These are phyloP conservation scores for Ceuthmochares aereus DNA, from an alignment of 2,113 vertebrate species.

Conservation along the genomic window DNA sequence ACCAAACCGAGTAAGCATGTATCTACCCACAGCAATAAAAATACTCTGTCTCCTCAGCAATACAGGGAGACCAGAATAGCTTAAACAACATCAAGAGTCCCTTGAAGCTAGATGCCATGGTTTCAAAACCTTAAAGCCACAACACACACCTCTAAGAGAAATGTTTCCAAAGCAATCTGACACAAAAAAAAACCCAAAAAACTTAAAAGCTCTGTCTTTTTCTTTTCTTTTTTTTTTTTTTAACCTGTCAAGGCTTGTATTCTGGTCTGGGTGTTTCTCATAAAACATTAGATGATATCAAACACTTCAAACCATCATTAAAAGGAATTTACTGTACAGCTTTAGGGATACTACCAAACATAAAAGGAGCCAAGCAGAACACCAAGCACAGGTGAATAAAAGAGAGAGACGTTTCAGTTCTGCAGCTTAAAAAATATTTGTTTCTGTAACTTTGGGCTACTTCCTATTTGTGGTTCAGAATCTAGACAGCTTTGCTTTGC, in stretches of 20 bases:
- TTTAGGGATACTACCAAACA: conserved; percentile 25
- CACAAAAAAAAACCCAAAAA: neutral
- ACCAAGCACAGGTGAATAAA: conserved; percentile 7
- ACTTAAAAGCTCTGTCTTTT: neutral
- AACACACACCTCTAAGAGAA: neutral
- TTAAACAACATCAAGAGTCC: neutral
- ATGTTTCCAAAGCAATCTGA: neutral
- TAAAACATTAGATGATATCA: conserved; percentile 13
- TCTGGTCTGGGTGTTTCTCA: neutral
- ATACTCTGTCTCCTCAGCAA: accelerated
- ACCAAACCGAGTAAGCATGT: neutral
- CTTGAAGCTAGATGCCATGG: neutral
- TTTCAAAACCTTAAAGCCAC: conserved; percentile 3
- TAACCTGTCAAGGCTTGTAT: neutral
- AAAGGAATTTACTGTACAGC: conserved; percentile 25
- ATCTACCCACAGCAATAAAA: neutral
- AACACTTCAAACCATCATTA: conserved; percentile 41
- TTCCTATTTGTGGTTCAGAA: neutral
- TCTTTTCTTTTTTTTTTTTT: neutral
- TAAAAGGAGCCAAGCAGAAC: neutral
- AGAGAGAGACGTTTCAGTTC: neutral
- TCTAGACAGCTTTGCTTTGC: conserved; percentile 9
- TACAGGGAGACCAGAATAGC: neutral
- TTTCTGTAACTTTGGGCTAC: conserved; percentile 9
- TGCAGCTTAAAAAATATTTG: conserved; percentile 36